These are phyloP conservation scores for Daphoenositta chrysoptera DNA, from an alignment of 2,113 vertebrate genomes.

Conservation along the genomic window DNA sequence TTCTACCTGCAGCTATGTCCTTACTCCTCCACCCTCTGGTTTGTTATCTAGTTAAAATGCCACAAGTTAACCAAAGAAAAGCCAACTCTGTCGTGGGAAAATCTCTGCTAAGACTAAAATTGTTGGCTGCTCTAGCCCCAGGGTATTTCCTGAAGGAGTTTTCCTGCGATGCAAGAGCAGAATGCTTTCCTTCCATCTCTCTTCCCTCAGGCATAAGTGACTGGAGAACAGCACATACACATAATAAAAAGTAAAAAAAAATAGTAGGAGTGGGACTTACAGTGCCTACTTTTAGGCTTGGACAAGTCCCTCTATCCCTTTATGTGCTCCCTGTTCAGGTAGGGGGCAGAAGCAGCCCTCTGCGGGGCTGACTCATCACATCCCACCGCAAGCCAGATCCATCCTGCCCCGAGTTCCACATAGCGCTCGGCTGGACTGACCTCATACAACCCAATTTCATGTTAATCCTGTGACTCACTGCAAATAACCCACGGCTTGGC, in stretches of 20 bases:
- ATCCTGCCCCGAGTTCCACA: neutral
- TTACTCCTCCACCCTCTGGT: neutral
- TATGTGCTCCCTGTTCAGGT: rapidly evolving
- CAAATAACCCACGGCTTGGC: neutral
- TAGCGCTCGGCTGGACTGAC: rapidly evolving
- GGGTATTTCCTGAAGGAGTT: neutral
- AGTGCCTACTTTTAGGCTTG: neutral
- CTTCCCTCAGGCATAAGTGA: neutral
- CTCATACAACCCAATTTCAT: neutral
- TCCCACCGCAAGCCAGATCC: neutral
- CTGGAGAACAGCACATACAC: neutral
- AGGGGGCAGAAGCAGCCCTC: neutral
- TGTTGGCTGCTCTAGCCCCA: neutral
- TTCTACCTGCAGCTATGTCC: neutral
- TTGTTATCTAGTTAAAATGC: neutral
- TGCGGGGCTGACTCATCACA: neutral
- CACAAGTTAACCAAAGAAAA: neutral
- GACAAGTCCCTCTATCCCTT: neutral
- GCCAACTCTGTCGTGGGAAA: neutral
- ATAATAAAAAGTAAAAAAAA: neutral
- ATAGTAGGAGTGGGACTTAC: neutral
- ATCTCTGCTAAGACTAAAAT: neutral
- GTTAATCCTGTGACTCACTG: neutral
- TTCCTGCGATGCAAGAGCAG: neutral
- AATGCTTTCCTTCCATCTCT: neutral